Evolutionary conservation across 2,888 invertebrate genomes (phyloP), one percentile per base, ranked within the genome.

Genomic region (Rhamnusium bicolor): DNA sequence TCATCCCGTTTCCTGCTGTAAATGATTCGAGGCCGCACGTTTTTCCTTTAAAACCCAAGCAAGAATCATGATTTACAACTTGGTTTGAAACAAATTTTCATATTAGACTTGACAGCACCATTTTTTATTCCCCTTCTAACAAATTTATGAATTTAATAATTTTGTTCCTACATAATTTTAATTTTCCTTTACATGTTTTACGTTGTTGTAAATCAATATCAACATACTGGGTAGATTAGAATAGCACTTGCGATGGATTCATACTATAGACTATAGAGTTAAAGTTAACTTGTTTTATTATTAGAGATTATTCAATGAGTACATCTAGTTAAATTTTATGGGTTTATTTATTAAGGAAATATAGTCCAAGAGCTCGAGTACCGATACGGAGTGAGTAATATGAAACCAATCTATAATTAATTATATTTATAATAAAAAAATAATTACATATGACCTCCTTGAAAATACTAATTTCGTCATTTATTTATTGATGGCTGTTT

Each of bases 51-150:
- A 53, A 21, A 46, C 29, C 19, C 18, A 5, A 29, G n/a, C 63
- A 73, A 72, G 77, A 77, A 82, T 82, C 81, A 81, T 84, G 82
- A 84, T 83, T 84, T 83, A 84, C 81, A 79, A 78, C 81, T 80
- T 79, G 79, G 79, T 80, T 80, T 78, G 77, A 79, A 81, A 81
- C 83, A 82, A 84, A 84, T 83, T 83, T 82, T 82, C 82, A 83
- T 83, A 72, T 81, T 79, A 76, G 70, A 72, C 79, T 74, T 80
- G 82, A 82, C 82, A 79, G 80, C 74, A 74, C 78, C 81, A 82
- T 83, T 83, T 82, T 80, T 82, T 77, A 78, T 71, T 73, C 72
- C 65, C 49, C 69, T 40, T 69, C 70, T 60, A 65, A 71, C 68
- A 71, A 73, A 74, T 73, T 75, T 69, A 73, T 75, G 70, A 74